Evolutionary conservation across 1,140 invertebrate species (phyloP).

Genomic region (Sitophilus oryzae): DNA sequence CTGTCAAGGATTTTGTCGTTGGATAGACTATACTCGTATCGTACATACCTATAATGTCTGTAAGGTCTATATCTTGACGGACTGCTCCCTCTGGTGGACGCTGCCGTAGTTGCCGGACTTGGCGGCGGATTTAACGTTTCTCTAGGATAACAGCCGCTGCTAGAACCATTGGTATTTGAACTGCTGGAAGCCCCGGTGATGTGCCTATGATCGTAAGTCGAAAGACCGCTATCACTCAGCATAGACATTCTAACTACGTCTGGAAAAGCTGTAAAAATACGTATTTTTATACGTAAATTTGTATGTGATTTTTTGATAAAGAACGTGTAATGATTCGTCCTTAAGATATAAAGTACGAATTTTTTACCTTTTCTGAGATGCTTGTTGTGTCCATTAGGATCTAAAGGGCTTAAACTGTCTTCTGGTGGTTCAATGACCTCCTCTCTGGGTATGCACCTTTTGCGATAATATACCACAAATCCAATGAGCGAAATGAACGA

Average conservation of each 20-base stretch:
- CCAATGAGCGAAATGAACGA: not conserved
- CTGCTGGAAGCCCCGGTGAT: constrained; percentile 78
- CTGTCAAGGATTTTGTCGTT: not conserved
- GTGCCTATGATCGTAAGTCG: constrained; percentile 71
- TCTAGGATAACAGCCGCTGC: constrained; percentile 60
- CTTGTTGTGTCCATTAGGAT: constrained; percentile 31
- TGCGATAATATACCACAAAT: constrained; percentile 36
- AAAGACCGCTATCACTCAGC: constrained; percentile 54
- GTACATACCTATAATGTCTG: constrained; percentile 51
- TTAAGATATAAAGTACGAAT: no score
- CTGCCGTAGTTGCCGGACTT: constrained; percentile 71
- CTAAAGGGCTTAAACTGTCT: constrained; percentile 41
- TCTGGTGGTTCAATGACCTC: constrained; percentile 45
- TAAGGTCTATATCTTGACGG: constrained; percentile 19
- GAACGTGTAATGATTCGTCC: no score
- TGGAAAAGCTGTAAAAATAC: constrained; percentile 44
- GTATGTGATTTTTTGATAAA: no score
- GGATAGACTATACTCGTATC: not conserved
- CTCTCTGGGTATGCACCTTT: constrained; percentile 8
- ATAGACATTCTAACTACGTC: constrained; percentile 62
- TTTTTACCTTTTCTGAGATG: constrained; percentile 28
- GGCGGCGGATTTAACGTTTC: constrained; percentile 86
- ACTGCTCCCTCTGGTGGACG: constrained; percentile 50
- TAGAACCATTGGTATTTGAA: constrained; percentile 50
- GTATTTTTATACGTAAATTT: no score